Conservation (phyloP, 2,113 vertebrate genomes). For the Antechinus stuartii region DNA sequence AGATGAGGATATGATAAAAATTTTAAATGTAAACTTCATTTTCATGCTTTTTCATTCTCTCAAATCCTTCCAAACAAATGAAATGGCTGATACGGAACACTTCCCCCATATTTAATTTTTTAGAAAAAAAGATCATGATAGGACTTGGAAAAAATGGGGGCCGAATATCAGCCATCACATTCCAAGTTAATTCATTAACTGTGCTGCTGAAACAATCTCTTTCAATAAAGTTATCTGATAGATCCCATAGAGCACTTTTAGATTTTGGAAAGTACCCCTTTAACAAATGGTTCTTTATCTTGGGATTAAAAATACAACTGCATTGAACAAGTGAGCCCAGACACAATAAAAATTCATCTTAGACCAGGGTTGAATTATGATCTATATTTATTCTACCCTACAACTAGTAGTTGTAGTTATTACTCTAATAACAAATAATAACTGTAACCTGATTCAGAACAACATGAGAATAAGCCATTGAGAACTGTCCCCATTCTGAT, state of each 20-base stretch:
- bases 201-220: not conserved
- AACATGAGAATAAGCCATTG: not conserved
- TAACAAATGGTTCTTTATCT: not conserved
- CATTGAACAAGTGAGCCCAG: constrained; percentile 14
- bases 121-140: not conserved
- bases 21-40: constrained; percentile 40
- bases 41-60: not conserved
- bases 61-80: not conserved
- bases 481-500: not conserved
- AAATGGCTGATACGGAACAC: not conserved
- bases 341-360: not conserved
- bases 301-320: not conserved
- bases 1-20: not conserved
- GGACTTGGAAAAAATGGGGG: not conserved
- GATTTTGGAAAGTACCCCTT: not conserved
- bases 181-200: not conserved
- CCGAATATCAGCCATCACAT: not conserved
- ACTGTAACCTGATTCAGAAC: not conserved
- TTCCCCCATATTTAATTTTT: not conserved
- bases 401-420: not conserved
- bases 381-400: not conserved
- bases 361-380: not conserved
- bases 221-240: not conserved
- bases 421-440: not conserved
- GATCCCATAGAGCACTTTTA: not conserved